Evolutionary conservation across 1,140 invertebrate species (phyloP), one percentile per base, ranked within the genome.

Genomic region (Protaetia brevitarsis): DNA sequence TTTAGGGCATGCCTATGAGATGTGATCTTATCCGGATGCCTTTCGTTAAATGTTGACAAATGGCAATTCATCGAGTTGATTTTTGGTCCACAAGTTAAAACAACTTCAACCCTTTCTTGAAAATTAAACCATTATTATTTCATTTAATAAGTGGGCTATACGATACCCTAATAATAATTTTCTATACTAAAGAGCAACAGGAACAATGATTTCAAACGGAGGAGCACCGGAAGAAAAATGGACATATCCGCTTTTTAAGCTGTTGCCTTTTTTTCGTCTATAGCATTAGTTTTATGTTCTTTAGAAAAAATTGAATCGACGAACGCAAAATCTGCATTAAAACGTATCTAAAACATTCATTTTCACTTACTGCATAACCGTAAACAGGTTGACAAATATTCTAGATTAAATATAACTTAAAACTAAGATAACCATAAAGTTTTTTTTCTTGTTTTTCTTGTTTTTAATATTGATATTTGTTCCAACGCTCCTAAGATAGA

Each of bases 21-120:
- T 13, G 19, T 16, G 31, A 31, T 7, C 34, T 65, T 65, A 13
- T 60, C 51, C 34, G 51, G 64, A 36, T 60, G 51, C 34, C 63
- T 57, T 26, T 23, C n/a, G 11, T 5, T 64, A 30, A 57, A 64
- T 13, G 34, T 36, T 36, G 34, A n/a, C n/a, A n/a, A n/a, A n/a
- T 13, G 8, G 34, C 34, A 36, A 2, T 36, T 36, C 30, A 10
- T 2, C 8, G 34, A 36, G 34, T 36, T 3, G 8, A 36, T 36
- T 36, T 36, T 36, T 2, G 34, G 2, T 36, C 2, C 8, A n/a
- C 8, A n/a, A 3, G 2, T 36, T 36, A n/a, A 36, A 36, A 36
- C 16, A 36, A 36, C 8, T 36, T 36, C 16, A 13, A 3, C 10
- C 8, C n/a, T n/a, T n/a, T n/a, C n/a, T n/a, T n/a, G n/a, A n/a